phyloP scores from a whole-genome alignment of 2,888 invertebrate species.

The Oxyteleia sp. region DNA sequence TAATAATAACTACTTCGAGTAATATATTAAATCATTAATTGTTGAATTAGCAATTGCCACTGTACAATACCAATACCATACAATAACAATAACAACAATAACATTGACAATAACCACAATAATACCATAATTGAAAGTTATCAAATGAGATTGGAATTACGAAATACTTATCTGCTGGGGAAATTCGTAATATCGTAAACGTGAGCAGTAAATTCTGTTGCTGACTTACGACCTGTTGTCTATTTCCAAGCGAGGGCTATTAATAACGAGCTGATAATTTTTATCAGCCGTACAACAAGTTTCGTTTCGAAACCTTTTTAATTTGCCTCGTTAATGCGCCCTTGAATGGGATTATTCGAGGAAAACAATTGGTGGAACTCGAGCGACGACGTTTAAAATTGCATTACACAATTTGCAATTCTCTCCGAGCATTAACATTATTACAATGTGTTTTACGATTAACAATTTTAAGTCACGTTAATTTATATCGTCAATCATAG shows the following conservation, averaged over 20 bases:
- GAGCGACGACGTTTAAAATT: background rate
- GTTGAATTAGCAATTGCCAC: no score
- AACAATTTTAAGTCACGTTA: no score
- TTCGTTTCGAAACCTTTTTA: constrained; percentile 43
- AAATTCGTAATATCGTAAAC: constrained; percentile 32
- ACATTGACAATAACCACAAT: no score
- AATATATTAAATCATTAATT: no score
- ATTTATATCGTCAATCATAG: no score
- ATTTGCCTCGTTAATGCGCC: constrained; percentile 40
- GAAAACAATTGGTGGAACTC: background rate
- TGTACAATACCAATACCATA: no score
- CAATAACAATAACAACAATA: no score
- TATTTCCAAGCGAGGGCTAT: constrained; percentile 45
- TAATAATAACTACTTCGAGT: no score
- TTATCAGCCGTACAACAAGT: constrained; percentile 49
- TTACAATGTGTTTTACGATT: no score
- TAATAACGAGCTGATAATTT: constrained; percentile 55
- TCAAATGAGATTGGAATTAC: constrained; percentile 6
- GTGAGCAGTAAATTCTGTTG: constrained; percentile 25
- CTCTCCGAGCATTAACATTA: no score
- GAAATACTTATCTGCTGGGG: constrained; percentile 23
- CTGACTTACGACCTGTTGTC: constrained; percentile 12
- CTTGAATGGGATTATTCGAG: background rate
- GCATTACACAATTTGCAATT: background rate
- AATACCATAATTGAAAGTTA: no score